phyloP scores from a whole-genome alignment of 2,888 invertebrate genomes.

The Siphlonurus alternatus region DNA sequence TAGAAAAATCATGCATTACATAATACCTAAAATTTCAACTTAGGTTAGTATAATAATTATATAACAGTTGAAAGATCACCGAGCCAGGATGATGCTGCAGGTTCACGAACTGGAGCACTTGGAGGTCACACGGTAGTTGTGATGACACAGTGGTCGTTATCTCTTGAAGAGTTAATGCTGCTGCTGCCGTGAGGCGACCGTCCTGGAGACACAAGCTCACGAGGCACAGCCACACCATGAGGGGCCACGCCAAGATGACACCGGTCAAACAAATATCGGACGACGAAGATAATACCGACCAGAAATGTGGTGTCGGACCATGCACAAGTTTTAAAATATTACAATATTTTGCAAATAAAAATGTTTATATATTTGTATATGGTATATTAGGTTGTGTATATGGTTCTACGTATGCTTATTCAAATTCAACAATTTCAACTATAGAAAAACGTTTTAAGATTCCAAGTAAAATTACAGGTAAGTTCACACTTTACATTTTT shows the following conservation, averaged over 20 bases:
- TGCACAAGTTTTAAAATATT: conserved; percentile 32
- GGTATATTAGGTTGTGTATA: conserved; percentile 49
- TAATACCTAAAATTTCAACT: too few relatives aligned
- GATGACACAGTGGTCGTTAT: background rate
- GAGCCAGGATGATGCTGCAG: too few relatives aligned
- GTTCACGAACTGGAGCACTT: too few relatives aligned
- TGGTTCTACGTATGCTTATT: conserved; percentile 51
- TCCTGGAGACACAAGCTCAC: too few relatives aligned
- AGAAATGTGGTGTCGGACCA: conserved; percentile 45
- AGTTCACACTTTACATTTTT: conserved; percentile 14
- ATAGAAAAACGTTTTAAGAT: conserved; percentile 57
- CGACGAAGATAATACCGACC: conserved; percentile 33
- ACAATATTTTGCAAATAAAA: conserved; percentile 40
- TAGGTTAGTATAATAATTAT: too few relatives aligned
- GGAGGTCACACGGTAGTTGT: too few relatives aligned
- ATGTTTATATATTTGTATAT: conserved; percentile 41
- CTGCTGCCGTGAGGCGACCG: too few relatives aligned
- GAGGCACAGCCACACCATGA: background rate
- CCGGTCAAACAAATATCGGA: background rate
- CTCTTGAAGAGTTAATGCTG: background rate
- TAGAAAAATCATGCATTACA: too few relatives aligned
- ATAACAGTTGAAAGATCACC: too few relatives aligned
- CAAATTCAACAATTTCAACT: conserved; percentile 56
- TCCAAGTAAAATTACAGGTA: conserved; percentile 49
- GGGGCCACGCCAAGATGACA: background rate